Percentiles rank a stretch among this genome's conserved stretches.
These are phyloP conservation scores for Oreochromis aureus DNA, from an alignment of 2,113 vertebrate genomes.

Conservation along the genomic window DNA sequence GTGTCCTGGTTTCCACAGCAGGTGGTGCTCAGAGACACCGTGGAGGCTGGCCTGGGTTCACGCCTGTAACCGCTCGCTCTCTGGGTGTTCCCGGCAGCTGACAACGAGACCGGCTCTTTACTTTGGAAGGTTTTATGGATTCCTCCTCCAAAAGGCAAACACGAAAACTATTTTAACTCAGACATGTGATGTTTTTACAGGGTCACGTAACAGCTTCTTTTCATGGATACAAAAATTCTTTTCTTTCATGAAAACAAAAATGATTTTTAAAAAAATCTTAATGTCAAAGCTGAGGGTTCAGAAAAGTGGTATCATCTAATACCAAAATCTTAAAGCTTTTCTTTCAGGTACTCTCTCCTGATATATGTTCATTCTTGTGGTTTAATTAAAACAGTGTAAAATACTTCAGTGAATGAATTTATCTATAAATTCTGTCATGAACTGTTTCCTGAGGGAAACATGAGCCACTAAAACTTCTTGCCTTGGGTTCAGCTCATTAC, in stretches of 20 bases:
- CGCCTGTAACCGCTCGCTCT: not conserved
- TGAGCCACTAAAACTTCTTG: not conserved
- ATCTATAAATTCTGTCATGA: fast-evolving
- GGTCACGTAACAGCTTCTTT: not conserved
- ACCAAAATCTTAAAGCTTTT: not conserved
- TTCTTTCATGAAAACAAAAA: not conserved
- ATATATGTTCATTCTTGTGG: not conserved
- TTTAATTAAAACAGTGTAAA: not conserved
- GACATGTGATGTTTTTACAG: not conserved
- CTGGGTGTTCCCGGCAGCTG: not conserved
- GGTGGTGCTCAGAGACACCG: not conserved
- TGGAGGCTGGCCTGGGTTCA: not conserved
- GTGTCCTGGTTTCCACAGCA: slow-evolving; percentile 66
- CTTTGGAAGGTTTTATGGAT: not conserved
- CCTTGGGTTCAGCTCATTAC: not conserved
- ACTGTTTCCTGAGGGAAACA: not conserved
- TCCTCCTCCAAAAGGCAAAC: not conserved
- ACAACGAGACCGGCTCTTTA: not conserved
- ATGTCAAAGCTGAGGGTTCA: not conserved
- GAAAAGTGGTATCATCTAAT: fast-evolving
- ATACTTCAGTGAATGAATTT: not conserved
- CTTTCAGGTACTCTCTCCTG: not conserved
- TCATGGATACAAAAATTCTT: not conserved
- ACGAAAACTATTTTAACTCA: not conserved
- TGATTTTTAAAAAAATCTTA: not conserved